Evolutionary conservation across 1,140 invertebrate species (phyloP), one percentile per base, ranked within the genome.

Genomic region (Drosophila tristis): DNA sequence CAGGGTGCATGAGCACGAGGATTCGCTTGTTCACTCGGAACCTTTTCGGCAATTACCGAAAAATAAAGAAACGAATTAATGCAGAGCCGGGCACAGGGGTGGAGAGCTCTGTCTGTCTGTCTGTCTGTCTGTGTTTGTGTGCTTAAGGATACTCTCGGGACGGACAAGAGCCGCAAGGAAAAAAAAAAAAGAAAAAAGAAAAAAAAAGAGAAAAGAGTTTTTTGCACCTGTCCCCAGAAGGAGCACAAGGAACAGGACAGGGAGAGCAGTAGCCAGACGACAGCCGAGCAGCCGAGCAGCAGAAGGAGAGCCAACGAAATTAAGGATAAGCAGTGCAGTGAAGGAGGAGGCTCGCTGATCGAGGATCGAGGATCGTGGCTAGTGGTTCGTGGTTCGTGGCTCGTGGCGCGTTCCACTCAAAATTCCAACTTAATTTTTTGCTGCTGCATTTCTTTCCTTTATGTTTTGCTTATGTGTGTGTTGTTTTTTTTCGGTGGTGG

Each of bases 11-110:
- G 66, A 60, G 55, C 56, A 63, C 55, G 60, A 61, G 81, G 82
- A 87, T 86, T 86, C 82, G 84, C 70, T 87, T 84, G 66, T 79
- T 81, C 81, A 66, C 11, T 78, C 45, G 82, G 59, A 87, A 87
- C 78, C 87, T 89, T 87, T 87, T 87, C 84, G 84, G 82, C 84
- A 87, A 87, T 87, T 87, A 87, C 84, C 82, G 47, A 87, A 87
- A 86, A 82, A 79, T 79, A 87, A 87, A 87, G 82, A 86, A 86
- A 61, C 78, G 78, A 86, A 81, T 87, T 87, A 87, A 87, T 87
- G 82, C 75, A 63, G 64, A 39, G 35, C 11, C 56, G 49, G 50
- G 43, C 60, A 44, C 16, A 11, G 26, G 39, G 42, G n/a, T 42
- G 50, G 42, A 44, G 20, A 23, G 13, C 50, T 45, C 26, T 11